Evolutionary conservation across 2,797 vertebrate genomes (phyloP), one percentile per base, ranked within the genome.

Genomic region (Poecilia wingei): DNA sequence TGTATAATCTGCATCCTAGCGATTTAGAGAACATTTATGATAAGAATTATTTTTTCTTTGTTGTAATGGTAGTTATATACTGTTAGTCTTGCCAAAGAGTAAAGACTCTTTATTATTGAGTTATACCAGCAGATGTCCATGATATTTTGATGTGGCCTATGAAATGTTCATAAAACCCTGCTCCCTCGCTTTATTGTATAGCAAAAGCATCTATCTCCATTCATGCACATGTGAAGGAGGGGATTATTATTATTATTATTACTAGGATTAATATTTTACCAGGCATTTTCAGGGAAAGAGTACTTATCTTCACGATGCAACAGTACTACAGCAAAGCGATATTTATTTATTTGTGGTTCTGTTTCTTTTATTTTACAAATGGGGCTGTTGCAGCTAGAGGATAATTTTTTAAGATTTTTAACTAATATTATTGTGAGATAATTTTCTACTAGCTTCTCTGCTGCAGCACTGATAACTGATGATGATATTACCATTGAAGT

Each of bases 391-490:
- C 78, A 46, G 68, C 68, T 12, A 78, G 82, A 83, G 79, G 72
- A 84, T 93, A 84, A 96, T 89, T 94, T 96, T 97, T 96, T 0
- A 90, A 84, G 83, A 88, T 97, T 97, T 96, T 97, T 96, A 93
- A 96, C 91, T 92, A 91, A 91, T 93, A 96, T 96, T 94, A 87
- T 77, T 96, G 86, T 97, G 96, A 91, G 94, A 91, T 92, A 93
- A 96, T 97, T 94, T 97, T 97, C 94, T 97, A 97, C 96, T 95
- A 97, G 97, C 97, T 97, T 97, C 96, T 97, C 95, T 95, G 97
- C 96, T 96, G 64, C 82, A 86, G 88, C 91, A 92, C 93, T 92
- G 88, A 92, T 82, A 88, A 55, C 59, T 78, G 79, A 84, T 89
- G 85, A 49, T 80, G 31, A 76, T 75, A 5, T 82, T 78, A 88